Evolutionary conservation across 2,797 vertebrate species (phyloP).

Genomic region (Hyperoplus lanceolatus): DNA sequence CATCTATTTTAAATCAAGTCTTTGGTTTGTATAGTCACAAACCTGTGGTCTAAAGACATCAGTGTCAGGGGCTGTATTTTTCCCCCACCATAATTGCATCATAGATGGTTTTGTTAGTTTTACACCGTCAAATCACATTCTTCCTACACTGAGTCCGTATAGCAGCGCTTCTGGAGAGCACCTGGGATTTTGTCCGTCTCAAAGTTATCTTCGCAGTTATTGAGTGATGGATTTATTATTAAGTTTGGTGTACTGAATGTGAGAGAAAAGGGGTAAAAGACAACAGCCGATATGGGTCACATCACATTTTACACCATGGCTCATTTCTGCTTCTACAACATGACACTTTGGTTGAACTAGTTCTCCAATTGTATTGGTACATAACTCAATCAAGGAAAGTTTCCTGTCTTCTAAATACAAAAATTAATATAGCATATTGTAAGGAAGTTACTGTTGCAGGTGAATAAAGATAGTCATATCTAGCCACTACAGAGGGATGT

Average conservation of each 20-base stretch:
- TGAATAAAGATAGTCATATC: background rate
- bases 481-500: background rate
- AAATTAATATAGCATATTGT: background rate
- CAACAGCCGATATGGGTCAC: background rate
- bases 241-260: background rate
- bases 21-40: conserved; percentile 7
- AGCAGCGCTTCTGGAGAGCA: background rate
- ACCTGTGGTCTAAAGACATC: background rate
- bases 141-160: background rate
- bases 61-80: background rate
- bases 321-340: background rate
- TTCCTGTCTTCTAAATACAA: background rate
- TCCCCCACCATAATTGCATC: background rate
- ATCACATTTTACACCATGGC: conserved; percentile 2
- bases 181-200: conserved; percentile 2
- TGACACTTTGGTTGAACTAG: background rate
- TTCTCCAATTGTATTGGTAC: background rate
- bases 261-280: background rate
- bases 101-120: conserved; percentile 2
- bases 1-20: background rate
- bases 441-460: background rate
- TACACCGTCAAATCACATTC: conserved; percentile 9
- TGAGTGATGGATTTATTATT: background rate
- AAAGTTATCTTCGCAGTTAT: background rate
- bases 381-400: background rate